phyloP scores from a whole-genome alignment of 2,888 invertebrate species.

The Pyrocoelia pectoralis region DNA sequence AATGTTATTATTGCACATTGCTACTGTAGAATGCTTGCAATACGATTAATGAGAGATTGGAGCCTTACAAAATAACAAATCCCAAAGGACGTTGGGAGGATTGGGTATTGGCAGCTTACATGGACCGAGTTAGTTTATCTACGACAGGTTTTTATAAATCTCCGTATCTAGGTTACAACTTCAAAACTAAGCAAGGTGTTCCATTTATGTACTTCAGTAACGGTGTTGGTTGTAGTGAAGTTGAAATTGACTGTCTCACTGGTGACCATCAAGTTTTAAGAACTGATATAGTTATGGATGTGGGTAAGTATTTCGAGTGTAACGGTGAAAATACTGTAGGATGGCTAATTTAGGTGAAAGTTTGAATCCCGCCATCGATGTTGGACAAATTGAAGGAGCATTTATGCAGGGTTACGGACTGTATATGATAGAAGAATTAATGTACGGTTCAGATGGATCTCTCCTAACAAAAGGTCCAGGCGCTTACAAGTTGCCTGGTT shows the following conservation, averaged over 20 bases:
- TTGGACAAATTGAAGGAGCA: constrained; percentile 96
- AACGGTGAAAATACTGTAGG: neutral
- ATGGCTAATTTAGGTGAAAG: constrained; percentile 81
- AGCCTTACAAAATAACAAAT: constrained; percentile 76
- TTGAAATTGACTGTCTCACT: constrained; percentile 93
- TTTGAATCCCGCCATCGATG: constrained; percentile 95
- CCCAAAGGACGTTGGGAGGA: constrained; percentile 86
- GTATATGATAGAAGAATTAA: constrained; percentile 88
- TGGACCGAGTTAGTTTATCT: constrained; percentile 79
- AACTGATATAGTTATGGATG: constrained; percentile 96
- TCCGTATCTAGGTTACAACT: constrained; percentile 76
- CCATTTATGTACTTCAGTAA: constrained; percentile 91
- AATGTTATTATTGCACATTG: neutral
- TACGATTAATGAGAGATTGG: constrained; percentile 73
- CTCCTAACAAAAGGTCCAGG: constrained; percentile 90
- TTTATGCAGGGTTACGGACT: constrained; percentile 95
- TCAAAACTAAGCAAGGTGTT: too few relatives aligned
- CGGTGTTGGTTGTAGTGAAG: constrained; percentile 87
- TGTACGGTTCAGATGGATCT: constrained; percentile 84
- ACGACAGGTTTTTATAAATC: constrained; percentile 85
- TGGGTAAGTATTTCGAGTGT: constrained; percentile 63
- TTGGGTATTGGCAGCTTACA: constrained; percentile 81
- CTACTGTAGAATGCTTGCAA: constrained; percentile 75
- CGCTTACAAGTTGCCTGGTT: constrained; percentile 92
- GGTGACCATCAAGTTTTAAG: constrained; percentile 90